phyloP scores from a whole-genome alignment of 2,113 vertebrate genomes.

The Hassar affinis region DNA sequence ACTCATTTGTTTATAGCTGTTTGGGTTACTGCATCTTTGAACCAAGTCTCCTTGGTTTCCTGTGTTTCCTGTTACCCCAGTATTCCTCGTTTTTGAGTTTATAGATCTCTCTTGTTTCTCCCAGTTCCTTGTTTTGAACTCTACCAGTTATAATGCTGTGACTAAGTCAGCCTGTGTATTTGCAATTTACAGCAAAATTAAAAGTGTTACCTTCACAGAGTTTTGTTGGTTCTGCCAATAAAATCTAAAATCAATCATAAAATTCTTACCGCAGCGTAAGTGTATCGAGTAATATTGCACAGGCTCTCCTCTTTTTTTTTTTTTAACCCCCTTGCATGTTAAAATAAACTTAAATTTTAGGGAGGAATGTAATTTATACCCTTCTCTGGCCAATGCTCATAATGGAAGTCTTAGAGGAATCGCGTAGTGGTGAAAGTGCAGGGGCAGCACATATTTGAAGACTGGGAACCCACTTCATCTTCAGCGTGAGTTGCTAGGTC shows the following conservation, averaged over 20 bases:
- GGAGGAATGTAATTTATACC: slow-evolving; percentile 65
- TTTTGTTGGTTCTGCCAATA: neutral
- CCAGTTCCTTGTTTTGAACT: neutral
- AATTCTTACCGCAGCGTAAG: slow-evolving; percentile 7
- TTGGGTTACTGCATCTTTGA: neutral
- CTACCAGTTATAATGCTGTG: neutral
- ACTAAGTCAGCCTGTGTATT: neutral
- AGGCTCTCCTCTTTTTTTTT: slow-evolving; percentile 52
- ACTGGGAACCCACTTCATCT: slow-evolving; percentile 71
- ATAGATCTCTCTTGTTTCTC: neutral
- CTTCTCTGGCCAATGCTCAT: slow-evolving; percentile 54
- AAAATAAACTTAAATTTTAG: slow-evolving; percentile 61
- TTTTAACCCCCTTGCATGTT: slow-evolving; percentile 50
- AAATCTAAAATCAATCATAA: slow-evolving; percentile 7
- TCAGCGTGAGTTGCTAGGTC: slow-evolving; percentile 67
- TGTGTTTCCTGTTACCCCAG: neutral
- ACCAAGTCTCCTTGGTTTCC: slow-evolving; percentile 7
- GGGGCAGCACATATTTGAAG: slow-evolving; percentile 68
- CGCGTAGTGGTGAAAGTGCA: slow-evolving; percentile 67
- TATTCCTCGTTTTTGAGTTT: neutral
- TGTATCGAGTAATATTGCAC: slow-evolving; percentile 39
- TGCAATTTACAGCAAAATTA: neutral
- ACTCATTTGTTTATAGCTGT: neutral
- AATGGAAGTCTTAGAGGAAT: slow-evolving; percentile 69
- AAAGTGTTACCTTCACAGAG: neutral